Evolutionary conservation across 2,888 invertebrate genomes (phyloP), one percentile per base, ranked within the genome.

Genomic region (Helleia helle): DNA sequence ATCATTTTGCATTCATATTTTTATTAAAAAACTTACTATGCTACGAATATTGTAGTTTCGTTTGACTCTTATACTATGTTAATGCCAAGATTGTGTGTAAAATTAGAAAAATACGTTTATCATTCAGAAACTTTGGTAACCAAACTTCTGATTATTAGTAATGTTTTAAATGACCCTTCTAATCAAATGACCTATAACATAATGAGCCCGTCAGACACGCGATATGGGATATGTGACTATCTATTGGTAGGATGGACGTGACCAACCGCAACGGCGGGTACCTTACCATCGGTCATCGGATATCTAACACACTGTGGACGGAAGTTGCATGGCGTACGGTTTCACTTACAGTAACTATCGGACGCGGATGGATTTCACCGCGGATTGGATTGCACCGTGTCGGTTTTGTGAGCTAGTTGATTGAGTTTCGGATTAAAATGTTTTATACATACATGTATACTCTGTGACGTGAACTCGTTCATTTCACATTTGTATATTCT

Each of bases 301-400:
- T 73, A 76, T 64, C 70, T 71, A 69, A 66, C 67, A 67, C 62
- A 53, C 51, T 55, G 52, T 53, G 69, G 79, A 69, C 76, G 80
- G 80, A 77, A 77, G 80, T 79, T 66, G 65, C 71, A 65, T 62
- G 71, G 77, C 71, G 71, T 80, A 69, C 67, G 75, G 77, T 81
- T 81, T 75, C 80, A 71, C 71, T 73, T 64, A 65, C 71, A 62
- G 65, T 65, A 65, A 64, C 66, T 62, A 58, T 64, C 59, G 58
- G 56, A 59, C 58, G 67, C 54, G 61, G 75, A 69, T 67, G 71
- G 59, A 69, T 79, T 76, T 71, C 77, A 73, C 54, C 55, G 49
- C 48, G 54, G 50, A 54, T 58, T 63, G 63, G 65, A 66, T 65
- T 65, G 62, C 66, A 66, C 61, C 62, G 65, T 68, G 66, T 65